Evolutionary conservation across 1,140 invertebrate species (phyloP).

Genomic region (Euschistus heros): DNA sequence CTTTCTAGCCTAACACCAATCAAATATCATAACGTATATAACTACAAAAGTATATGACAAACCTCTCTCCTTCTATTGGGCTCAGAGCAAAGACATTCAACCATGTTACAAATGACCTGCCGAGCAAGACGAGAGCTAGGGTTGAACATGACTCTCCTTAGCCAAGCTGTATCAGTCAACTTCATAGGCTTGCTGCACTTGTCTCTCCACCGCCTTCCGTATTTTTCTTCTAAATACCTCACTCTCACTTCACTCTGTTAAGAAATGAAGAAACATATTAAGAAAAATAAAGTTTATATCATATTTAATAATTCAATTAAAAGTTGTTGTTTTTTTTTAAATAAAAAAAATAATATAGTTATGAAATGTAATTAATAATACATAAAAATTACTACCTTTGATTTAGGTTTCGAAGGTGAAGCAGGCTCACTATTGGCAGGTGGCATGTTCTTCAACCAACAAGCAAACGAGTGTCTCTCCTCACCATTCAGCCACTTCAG

Average conservation of each 20-base stretch:
- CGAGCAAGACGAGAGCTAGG: slow-evolving; percentile 77
- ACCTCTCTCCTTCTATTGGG: slow-evolving; percentile 57
- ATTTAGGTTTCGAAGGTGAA: slow-evolving; percentile 21
- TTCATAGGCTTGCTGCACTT: slow-evolving; percentile 38
- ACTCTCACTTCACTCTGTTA: slow-evolving; percentile 28
- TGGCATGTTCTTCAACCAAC: slow-evolving; percentile 55
- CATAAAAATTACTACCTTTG: slow-evolving; percentile 22
- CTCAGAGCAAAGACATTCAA: slow-evolving; percentile 68
- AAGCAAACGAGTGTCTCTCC: slow-evolving; percentile 53
- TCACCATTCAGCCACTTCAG: slow-evolving; percentile 66
- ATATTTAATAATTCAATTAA: too few species aligned
- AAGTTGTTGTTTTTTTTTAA: too few species aligned
- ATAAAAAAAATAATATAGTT: too few species aligned
- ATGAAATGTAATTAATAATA: neutral
- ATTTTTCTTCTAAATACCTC: slow-evolving; percentile 64
- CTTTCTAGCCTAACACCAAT: too few species aligned
- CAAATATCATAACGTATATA: too few species aligned
- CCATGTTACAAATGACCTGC: slow-evolving; percentile 78
- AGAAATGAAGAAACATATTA: too few species aligned
- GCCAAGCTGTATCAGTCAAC: slow-evolving; percentile 61
- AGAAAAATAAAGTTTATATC: too few species aligned
- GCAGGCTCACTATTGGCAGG: slow-evolving; percentile 33
- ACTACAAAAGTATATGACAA: slow-evolving; percentile 14
- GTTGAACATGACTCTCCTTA: slow-evolving; percentile 82
- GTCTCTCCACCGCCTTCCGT: slow-evolving; percentile 50